Base-by-base conservation (phyloP, 2,888 invertebrate species). In the Tinea semifulvella region DNA sequence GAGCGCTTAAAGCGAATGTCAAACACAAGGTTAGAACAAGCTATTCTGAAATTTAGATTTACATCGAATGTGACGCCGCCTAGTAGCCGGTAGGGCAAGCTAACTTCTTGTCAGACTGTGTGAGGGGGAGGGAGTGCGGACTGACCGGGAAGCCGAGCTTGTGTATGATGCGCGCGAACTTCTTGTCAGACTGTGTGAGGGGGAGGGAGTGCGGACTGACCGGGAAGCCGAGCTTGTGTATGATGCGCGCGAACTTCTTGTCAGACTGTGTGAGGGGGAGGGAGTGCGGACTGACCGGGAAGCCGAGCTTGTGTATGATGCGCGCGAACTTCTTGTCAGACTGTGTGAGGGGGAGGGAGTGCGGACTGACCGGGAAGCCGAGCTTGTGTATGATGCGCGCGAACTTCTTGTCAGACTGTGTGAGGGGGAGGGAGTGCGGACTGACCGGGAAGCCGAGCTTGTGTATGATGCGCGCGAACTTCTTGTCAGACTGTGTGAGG, bases 131-230 rank as follows among this genome's bases (percentile, higher is more conserved):
- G 11, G 14, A 20, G 4, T 7, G 5, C 16, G 31, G 42, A 71
- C 82, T 73, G 69, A 91, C 90, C 27, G 86, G 84, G 68, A 90
- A 91, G 43, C 91, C 91, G 14, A 93, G 71, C 69, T 90, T 92
- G 56, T 93, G 91, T 48, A 93, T 86, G 48, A 93, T 92, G 56
- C 91, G 84, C 1, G 91, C 90, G 75, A 91, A 91, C 63, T 93
- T 93, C 52, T 91, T 85, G 0, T n/a, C n/a, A n/a, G n/a, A n/a
- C n/a, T n/a, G n/a, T n/a, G n/a, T n/a, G 26, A 26, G 26, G 3
- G 10, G n/a, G n/a, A 27, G 14, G 11, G 14, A 20, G 4, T 7
- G 5, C 16, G 31, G 42, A 71, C 82, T 73, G 69, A 91, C 90
- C 27, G 86, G 84, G 68, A 90, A 91, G 43, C 91, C 91, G 14